phyloP scores from a whole-genome alignment of 2,113 vertebrate genomes.

The Syngnathus floridae region DNA sequence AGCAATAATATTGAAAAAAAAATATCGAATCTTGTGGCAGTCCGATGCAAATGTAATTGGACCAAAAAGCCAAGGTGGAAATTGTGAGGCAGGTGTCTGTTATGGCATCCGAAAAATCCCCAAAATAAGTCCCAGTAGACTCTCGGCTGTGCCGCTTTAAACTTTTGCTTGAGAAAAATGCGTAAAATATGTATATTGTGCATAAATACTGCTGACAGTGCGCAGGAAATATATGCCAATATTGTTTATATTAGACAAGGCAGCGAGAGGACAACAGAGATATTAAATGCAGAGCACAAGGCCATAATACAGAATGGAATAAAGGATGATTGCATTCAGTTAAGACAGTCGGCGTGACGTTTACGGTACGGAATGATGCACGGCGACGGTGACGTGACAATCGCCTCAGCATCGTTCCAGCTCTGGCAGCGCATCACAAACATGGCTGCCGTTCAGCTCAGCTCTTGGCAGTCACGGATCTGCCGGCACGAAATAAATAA shows the following conservation, averaged over 20 bases:
- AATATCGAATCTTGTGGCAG: no score
- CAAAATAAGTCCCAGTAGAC: neutral
- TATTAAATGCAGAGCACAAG: conserved; percentile 10
- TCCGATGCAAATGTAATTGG: no score
- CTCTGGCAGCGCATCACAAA: conserved; percentile 26
- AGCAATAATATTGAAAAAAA: no score
- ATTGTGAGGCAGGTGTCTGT: neutral
- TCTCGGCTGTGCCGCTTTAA: neutral
- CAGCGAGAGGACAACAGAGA: conserved; percentile 5
- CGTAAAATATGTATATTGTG: neutral
- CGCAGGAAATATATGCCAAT: neutral
- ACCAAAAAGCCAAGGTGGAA: no score
- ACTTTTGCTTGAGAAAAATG: neutral
- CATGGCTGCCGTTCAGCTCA: conserved; percentile 20
- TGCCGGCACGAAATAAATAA: conserved; percentile 9
- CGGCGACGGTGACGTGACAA: conserved; percentile 1
- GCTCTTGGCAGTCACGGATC: conserved; percentile 9
- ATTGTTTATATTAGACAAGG: neutral
- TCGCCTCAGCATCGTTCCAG: conserved; percentile 8
- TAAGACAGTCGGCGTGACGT: conserved; percentile 20
- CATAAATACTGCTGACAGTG: neutral
- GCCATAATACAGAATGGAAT: conserved; percentile 28
- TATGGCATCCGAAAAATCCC: neutral
- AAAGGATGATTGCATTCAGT: conserved; percentile 16
- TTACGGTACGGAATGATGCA: conserved; percentile 31